Evolutionary conservation across 2,888 invertebrate genomes (phyloP).

Genomic region (Epirrita christyi): DNA sequence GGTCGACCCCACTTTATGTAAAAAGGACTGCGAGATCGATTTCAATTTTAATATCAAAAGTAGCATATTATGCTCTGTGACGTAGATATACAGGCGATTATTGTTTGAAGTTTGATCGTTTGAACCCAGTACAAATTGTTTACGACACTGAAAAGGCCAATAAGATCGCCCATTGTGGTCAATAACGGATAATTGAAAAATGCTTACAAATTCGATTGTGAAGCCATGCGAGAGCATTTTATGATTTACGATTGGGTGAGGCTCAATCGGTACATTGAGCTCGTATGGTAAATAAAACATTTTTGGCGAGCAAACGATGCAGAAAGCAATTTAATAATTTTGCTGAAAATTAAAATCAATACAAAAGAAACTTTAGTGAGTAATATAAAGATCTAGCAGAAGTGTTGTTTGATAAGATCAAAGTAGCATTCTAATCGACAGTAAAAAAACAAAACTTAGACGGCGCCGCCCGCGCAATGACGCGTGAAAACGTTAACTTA

Average conservation of each 20-base stretch:
- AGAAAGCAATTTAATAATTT: conserved; percentile 26
- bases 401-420: conserved; percentile 2
- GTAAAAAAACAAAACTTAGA: conserved; percentile 14
- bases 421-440: conserved; percentile 8
- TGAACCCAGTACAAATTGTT: conserved; percentile 66
- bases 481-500: conserved; percentile 70
- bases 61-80: conserved; percentile 38
- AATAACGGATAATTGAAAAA: conserved; percentile 82
- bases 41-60: conserved; percentile 39
- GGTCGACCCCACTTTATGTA: conserved; percentile 58
- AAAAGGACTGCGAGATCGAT: conserved; percentile 57
- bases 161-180: conserved; percentile 77
- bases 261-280: conserved; percentile 61
- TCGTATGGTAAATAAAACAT: conserved; percentile 51
- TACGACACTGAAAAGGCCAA: conserved; percentile 73
- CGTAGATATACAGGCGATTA: conserved; percentile 47
- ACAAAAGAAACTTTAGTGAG: neutral
- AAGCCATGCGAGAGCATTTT: conserved; percentile 67
- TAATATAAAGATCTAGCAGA: neutral
- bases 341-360: neutral
- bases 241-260: conserved; percentile 72
- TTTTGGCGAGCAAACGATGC: conserved; percentile 38
- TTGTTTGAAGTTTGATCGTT: conserved; percentile 41
- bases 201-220: conserved; percentile 79
- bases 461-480: conserved; percentile 49